Evolutionary conservation across 2,888 invertebrate genomes (phyloP), one percentile per base, ranked within the genome.

Genomic region (Alsophila aescularia): DNA sequence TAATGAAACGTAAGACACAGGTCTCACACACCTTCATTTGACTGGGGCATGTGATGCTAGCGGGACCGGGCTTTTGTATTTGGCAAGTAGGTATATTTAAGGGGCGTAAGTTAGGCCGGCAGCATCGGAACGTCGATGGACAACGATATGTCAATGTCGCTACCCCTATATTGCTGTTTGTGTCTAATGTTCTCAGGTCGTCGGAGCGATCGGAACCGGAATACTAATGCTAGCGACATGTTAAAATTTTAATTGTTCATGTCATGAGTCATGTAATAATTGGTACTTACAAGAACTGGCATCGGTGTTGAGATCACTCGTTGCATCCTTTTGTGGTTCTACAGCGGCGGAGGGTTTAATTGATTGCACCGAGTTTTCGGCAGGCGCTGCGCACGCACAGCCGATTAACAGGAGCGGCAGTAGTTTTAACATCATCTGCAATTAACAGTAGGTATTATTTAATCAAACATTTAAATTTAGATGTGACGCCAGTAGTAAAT

Each of bases 201-300:
- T n/a, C n/a, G n/a, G n/a, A n/a, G n/a, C n/a, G n/a, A n/a, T n/a
- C n/a, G n/a, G n/a, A n/a, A n/a, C n/a, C n/a, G n/a, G n/a, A n/a
- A n/a, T n/a, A n/a, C n/a, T n/a, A n/a, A n/a, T n/a, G n/a, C n/a
- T n/a, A n/a, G n/a, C n/a, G 18, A 5, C 5, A 18, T 18, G 27
- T 27, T 9, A 8, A 27, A 6, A 7, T 27, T 9, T 6, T 27
- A n/a, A n/a, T n/a, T n/a, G n/a, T n/a, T n/a, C n/a, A n/a, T n/a
- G n/a, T n/a, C n/a, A n/a, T n/a, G n/a, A n/a, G n/a, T n/a, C n/a
- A n/a, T n/a, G n/a, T n/a, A n/a, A n/a, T n/a, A n/a, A n/a, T 9
- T 29, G 36, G 8, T 60, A 75, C 87, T 72, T 79, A 90, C 90
- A 83, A 60, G 72, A 75, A 60, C 86, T 90, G 1, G 88, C 86